Conservation (phyloP, 1,140 invertebrate genomes). For the Zaprionus gabonicus region DNA sequence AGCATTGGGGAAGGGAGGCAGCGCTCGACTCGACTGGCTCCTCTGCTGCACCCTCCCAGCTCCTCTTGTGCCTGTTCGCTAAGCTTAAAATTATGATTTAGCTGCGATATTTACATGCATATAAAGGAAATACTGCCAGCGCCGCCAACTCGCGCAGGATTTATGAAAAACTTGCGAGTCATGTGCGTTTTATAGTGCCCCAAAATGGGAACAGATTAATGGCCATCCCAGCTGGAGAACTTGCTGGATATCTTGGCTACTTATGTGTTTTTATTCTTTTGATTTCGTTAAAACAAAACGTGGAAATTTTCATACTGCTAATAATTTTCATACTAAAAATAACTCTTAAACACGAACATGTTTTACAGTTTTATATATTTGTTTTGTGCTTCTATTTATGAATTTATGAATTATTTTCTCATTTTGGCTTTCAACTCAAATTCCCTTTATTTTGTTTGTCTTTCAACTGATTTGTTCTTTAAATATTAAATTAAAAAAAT, state of each 20-base stretch:
- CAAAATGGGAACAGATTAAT: conserved; percentile 35
- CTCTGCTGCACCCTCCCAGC: neutral
- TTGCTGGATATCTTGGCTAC: neutral
- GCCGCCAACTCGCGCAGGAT: conserved; percentile 52
- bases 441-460: neutral
- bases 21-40: neutral
- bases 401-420: too few species aligned
- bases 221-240: conserved; percentile 4
- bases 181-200: conserved; percentile 74
- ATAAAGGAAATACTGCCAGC: conserved; percentile 61
- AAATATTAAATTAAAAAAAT: too few species aligned
- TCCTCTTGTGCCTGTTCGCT: conserved; percentile 32
- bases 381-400: too few species aligned
- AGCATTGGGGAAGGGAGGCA: conserved; percentile 64
- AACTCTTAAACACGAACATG: too few species aligned
- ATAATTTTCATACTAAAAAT: too few species aligned
- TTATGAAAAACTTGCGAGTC: conserved; percentile 74
- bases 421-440: too few species aligned
- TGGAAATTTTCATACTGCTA: conserved; percentile 73
- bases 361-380: too few species aligned
- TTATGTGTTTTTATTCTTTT: conserved; percentile 28
- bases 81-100: conserved; percentile 81
- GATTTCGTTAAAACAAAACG: conserved; percentile 53
- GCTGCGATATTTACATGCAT: conserved; percentile 73
- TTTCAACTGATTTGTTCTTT: neutral